phyloP scores from a whole-genome alignment of 2,797 vertebrate genomes.

The Danio choprae region DNA sequence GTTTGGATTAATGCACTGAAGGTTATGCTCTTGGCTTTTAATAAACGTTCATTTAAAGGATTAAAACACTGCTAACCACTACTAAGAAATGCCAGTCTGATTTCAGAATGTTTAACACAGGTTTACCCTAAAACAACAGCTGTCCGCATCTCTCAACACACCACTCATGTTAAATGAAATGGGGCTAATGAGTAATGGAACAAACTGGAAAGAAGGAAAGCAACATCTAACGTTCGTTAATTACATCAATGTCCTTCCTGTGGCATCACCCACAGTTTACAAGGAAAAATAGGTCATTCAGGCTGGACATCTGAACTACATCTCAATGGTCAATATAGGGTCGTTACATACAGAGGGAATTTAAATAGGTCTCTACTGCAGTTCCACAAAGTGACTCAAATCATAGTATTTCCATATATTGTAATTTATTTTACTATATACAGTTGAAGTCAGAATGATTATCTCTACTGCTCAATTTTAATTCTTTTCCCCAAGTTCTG shows the following conservation, averaged over 20 bases:
- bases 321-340: slow-evolving; percentile 55
- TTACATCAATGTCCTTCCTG: slow-evolving; percentile 53
- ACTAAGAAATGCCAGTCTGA: slow-evolving; percentile 31
- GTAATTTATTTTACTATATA: too few species aligned
- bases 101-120: slow-evolving; percentile 26
- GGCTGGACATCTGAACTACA: slow-evolving; percentile 52
- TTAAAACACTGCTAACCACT: slow-evolving; percentile 10
- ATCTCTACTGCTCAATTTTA: too few species aligned
- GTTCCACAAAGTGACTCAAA: too few species aligned
- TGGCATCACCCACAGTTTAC: slow-evolving; percentile 45
- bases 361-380: slow-evolving; percentile 33
- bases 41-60: slow-evolving; percentile 32
- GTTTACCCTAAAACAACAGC: slow-evolving; percentile 28
- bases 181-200: slow-evolving; percentile 55
- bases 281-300: slow-evolving; percentile 57
- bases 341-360: slow-evolving; percentile 28
- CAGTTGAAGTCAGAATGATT: too few species aligned
- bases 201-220: slow-evolving; percentile 44
- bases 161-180: slow-evolving; percentile 54
- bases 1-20: slow-evolving; percentile 1
- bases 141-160: slow-evolving; percentile 42
- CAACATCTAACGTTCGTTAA: slow-evolving; percentile 52
- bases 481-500: too few species aligned
- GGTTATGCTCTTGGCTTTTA: slow-evolving; percentile 39
- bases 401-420: too few species aligned